Evolutionary conservation across 2,888 invertebrate species (phyloP).

Genomic region (Tineola bisselliella): DNA sequence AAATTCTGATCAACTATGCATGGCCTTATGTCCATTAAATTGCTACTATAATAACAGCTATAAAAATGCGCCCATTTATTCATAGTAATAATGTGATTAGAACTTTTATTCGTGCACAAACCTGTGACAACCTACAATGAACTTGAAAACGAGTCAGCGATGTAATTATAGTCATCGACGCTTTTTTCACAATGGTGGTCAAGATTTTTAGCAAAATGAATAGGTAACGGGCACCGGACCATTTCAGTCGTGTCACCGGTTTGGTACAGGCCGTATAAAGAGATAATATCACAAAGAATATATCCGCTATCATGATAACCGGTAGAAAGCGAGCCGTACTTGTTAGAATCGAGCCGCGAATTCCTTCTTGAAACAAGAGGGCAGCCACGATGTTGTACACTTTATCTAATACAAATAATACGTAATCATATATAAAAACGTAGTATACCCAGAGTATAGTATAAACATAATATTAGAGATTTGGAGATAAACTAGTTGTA

Average conservation of each 20-base stretch:
- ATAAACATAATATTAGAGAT: too few species aligned
- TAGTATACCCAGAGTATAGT: too few species aligned
- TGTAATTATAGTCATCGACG: slow-evolving; percentile 10
- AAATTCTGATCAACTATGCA: not conserved
- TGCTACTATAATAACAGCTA: not conserved
- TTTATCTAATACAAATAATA: not conserved
- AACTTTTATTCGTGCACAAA: not conserved
- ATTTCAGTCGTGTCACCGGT: slow-evolving; percentile 31
- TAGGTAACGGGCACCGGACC: slow-evolving; percentile 44
- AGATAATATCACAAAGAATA: slow-evolving; percentile 32
- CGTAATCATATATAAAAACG: too few species aligned
- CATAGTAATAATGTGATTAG: not conserved
- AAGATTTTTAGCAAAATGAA: slow-evolving; percentile 45
- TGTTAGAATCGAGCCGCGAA: not conserved
- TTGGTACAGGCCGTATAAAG: slow-evolving; percentile 21
- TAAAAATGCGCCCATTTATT: not conserved
- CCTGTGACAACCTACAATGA: slow-evolving; percentile 2
- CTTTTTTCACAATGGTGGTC: slow-evolving; percentile 27
- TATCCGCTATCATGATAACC: slow-evolving; percentile 24
- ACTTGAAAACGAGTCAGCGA: not conserved
- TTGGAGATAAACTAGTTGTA: too few species aligned
- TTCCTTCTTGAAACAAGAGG: not conserved
- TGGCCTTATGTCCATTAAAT: not conserved
- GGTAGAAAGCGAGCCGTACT: not conserved
- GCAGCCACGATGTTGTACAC: not conserved